Conservation (phyloP, 1,140 invertebrate genomes). For the Mesaphorura yosii region DNA sequence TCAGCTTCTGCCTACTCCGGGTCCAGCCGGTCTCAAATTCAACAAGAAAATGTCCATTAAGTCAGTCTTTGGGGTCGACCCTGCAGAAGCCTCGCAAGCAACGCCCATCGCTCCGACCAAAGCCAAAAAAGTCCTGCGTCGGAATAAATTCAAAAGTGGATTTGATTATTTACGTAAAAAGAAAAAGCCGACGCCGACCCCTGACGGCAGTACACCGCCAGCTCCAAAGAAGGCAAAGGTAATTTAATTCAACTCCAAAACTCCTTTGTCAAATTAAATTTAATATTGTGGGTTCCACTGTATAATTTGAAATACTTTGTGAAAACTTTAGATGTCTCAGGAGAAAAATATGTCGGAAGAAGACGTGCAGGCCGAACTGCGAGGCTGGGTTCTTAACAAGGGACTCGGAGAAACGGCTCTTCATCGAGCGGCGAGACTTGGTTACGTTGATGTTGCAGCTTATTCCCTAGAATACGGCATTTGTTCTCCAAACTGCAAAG, state of each 20-base stretch:
- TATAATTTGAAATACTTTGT: too few species aligned
- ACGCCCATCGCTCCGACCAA: constrained; percentile 14
- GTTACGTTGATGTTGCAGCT: constrained; percentile 75
- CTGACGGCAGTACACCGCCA: constrained; percentile 19
- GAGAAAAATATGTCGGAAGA: constrained; percentile 41
- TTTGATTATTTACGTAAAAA: constrained; percentile 84
- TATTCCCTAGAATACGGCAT: constrained; percentile 77
- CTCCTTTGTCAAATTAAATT: not conserved
- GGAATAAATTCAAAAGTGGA: constrained; percentile 39
- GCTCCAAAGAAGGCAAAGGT: constrained; percentile 30
- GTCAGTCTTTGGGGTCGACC: constrained; percentile 31
- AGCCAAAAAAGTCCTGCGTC: constrained; percentile 27
- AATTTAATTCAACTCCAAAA: not conserved
- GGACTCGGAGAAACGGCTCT: constrained; percentile 82
- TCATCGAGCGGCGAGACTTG: constrained; percentile 74
- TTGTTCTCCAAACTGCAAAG: constrained; percentile 67
- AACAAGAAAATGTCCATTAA: constrained; percentile 30
- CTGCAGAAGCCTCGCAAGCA: constrained; percentile 16
- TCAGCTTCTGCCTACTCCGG: constrained; percentile 21
- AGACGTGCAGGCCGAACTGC: constrained; percentile 72
- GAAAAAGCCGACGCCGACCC: constrained; percentile 37
- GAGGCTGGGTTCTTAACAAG: constrained; percentile 83
- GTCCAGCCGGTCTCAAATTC: constrained; percentile 20
- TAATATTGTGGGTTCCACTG: too few species aligned
- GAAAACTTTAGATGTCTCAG: constrained; percentile 19